Evolutionary conservation across 2,888 invertebrate genomes (phyloP).

Genomic region (Ectemnius lituratus): DNA sequence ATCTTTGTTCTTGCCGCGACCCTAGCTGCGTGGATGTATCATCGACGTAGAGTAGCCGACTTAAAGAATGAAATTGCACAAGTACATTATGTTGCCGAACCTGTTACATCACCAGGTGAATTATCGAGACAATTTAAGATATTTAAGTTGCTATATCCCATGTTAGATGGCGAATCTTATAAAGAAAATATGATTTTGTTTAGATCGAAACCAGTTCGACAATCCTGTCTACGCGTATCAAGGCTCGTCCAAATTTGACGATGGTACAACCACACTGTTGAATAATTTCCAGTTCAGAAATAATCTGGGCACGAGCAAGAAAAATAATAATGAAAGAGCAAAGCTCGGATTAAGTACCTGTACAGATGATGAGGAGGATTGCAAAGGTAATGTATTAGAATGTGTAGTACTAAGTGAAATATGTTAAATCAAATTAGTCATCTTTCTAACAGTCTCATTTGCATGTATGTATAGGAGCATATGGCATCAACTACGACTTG

Average conservation of each 20-base stretch:
- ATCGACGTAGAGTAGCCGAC: slow-evolving; percentile 88
- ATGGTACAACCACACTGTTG: slow-evolving; percentile 75
- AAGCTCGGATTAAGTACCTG: slow-evolving; percentile 72
- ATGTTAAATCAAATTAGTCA: not conserved
- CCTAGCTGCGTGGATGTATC: slow-evolving; percentile 85
- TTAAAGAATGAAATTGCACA: slow-evolving; percentile 93
- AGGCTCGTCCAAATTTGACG: slow-evolving; percentile 72
- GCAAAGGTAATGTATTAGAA: slow-evolving; percentile 73
- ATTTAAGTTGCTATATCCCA: not conserved
- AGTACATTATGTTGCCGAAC: slow-evolving; percentile 92
- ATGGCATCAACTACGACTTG: slow-evolving; percentile 82
- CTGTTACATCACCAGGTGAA: slow-evolving; percentile 82
- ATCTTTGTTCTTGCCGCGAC: slow-evolving; percentile 85
- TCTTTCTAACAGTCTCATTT: too few species aligned
- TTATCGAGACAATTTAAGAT: not conserved
- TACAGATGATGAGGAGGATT: slow-evolving; percentile 79
- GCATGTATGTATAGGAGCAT: slow-evolving; percentile 66
- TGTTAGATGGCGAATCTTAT: not conserved
- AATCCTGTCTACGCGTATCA: slow-evolving; percentile 94
- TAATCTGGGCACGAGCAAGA: slow-evolving; percentile 70
- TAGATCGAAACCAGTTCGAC: slow-evolving; percentile 93
- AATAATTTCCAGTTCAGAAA: slow-evolving; percentile 77
- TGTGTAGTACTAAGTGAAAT: not conserved
- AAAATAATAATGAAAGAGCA: slow-evolving; percentile 67
- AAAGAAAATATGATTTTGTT: slow-evolving; percentile 49